A percentile compares a stretch with the other conserved stretches of the same genome.
phyloP scores from a whole-genome alignment of 2,888 invertebrate genomes.

The Pristionchus fissidentatus region DNA sequence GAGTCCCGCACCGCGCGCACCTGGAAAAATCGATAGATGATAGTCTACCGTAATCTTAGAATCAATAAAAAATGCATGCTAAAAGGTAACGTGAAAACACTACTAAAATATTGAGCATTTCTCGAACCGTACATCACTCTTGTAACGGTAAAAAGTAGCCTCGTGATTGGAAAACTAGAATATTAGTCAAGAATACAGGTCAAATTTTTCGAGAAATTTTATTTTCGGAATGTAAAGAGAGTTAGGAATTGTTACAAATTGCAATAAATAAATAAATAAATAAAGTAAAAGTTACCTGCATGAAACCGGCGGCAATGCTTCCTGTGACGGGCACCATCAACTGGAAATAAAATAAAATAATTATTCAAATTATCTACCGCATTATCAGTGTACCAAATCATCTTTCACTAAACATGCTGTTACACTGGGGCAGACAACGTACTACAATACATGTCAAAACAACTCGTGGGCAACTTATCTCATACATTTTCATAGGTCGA shows the following conservation, averaged over 20 bases:
- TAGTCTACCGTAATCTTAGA: neutral
- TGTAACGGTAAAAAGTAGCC: neutral
- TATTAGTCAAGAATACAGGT: neutral
- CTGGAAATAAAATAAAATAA: conserved; percentile 55
- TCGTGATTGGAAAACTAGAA: neutral
- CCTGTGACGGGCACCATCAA: conserved; percentile 70
- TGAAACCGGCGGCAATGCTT: conserved; percentile 64
- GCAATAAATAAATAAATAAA: neutral
- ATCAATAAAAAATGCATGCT: neutral
- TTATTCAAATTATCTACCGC: neutral
- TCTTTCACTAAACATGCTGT: neutral
- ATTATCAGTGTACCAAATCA: neutral
- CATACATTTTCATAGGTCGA: no score
- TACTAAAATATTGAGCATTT: no score
- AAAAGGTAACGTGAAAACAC: no score
- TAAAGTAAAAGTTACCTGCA: conserved; percentile 56
- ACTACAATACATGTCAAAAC: neutral
- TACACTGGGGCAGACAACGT: neutral
- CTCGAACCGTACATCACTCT: no score
- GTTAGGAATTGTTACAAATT: no score
- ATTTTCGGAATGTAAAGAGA: no score
- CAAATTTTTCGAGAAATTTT: conserved; percentile 10
- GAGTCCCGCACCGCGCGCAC: conserved; percentile 33
- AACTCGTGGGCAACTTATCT: no score
- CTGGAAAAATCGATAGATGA: neutral